Evolutionary conservation across 2,888 invertebrate genomes (phyloP).

Genomic region (Amphimallon solstitiale): DNA sequence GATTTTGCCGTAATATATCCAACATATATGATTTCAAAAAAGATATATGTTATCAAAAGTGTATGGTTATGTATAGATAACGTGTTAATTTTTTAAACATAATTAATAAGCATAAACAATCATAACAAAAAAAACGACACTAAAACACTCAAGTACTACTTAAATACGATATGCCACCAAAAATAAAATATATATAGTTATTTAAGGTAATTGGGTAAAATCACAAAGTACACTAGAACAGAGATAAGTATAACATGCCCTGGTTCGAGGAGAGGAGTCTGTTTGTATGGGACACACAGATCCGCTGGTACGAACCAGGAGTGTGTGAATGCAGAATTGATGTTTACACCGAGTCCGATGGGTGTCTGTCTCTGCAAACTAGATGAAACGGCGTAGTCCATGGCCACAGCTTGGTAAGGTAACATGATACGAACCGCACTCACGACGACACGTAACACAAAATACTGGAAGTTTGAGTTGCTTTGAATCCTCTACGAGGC

Average conservation of each 20-base stretch:
- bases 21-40: no score
- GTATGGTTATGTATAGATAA: no score
- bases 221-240: constrained; percentile 43
- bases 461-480: constrained; percentile 41
- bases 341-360: constrained; percentile 68
- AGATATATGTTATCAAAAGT: no score
- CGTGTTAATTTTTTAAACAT: no score
- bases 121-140: constrained; percentile 11
- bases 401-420: constrained; percentile 89
- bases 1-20: no score
- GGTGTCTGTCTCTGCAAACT: constrained; percentile 59
- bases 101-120: no score
- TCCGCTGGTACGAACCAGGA: constrained; percentile 96
- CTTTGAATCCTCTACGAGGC: constrained; percentile 28
- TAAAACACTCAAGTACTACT: constrained; percentile 24
- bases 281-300: constrained; percentile 89
- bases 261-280: constrained; percentile 87
- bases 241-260: constrained; percentile 80
- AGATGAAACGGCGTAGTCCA: constrained; percentile 79
- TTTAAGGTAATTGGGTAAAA: constrained; percentile 19
- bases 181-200: constrained; percentile 18
- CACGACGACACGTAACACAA: constrained; percentile 47
- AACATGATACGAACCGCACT: constrained; percentile 68
- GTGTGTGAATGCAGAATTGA: constrained; percentile 87
- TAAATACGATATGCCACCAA: constrained; percentile 24